Evolutionary conservation across 2,113 vertebrate genomes (phyloP), one percentile per base, ranked within the genome.

Genomic region (Alouatta palliata): DNA sequence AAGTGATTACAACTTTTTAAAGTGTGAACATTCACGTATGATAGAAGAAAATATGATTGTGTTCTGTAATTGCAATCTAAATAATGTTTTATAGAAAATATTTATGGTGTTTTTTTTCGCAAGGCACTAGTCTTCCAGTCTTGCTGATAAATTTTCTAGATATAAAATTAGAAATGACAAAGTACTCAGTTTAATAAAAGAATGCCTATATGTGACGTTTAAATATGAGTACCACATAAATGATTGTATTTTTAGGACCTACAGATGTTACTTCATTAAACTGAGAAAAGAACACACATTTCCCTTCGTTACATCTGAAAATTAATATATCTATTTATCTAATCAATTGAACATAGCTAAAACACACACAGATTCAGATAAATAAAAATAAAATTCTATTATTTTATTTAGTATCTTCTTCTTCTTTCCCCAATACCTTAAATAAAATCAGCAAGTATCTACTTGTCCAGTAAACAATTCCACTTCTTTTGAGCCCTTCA

Each of bases 161-260:
- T 5, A 37, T 49, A 89, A 84, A 93, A 70, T 85, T 83, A 37
- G 52, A 86, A 97, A 52, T 93, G 43, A 40, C 21, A 30, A 30
- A 68, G 30, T 37, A 89, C 32, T 96, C 83, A 85, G 88, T 61
- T 71, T 92, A 91, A 54, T 75, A 54, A 45, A 61, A 19, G 43
- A 64, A 47, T 45, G 25, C 40, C 27, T 96, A 86, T 79, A 77
- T 88, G 8, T 96, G 56, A 71, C 27, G 56, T 90, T 97, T 92
- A 88, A 95, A 43, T 71, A 71, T 81, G 11, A 90, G 8, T 61
- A 14, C 8, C 66, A 83, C 12, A 7, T 66, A 94, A 90, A 70
- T 77, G 21, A 52, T 20, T 66, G 3, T 79, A 88, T 92, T 84
- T 68, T 73, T 35, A 75, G 70, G 30, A 45, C 19, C 16, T 92